These are phyloP conservation scores for Megalops cyprinoides DNA, from an alignment of 2,797 vertebrate species.

Conservation along the genomic window DNA sequence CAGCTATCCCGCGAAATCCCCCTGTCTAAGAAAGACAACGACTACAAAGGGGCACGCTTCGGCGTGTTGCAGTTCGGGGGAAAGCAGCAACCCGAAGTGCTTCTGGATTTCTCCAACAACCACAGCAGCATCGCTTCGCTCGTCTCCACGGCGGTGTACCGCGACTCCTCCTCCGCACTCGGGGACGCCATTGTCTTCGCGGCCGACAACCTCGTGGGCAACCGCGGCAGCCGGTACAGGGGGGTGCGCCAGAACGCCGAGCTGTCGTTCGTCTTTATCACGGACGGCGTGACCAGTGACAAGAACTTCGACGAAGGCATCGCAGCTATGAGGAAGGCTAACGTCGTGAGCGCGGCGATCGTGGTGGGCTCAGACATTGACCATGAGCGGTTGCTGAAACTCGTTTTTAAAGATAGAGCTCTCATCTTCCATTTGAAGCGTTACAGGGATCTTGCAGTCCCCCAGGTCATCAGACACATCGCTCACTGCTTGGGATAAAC, in stretches of 20 bases:
- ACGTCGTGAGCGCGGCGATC: constrained; percentile 41
- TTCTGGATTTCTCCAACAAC: constrained; percentile 45
- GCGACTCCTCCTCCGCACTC: constrained; percentile 44
- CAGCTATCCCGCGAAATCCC: constrained; percentile 41
- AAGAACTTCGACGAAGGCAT: constrained; percentile 36
- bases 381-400: constrained; percentile 32
- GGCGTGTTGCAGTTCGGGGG: constrained; percentile 43
- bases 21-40: constrained; percentile 40
- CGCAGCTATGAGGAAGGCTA: constrained; percentile 37
- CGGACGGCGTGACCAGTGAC: constrained; percentile 44
- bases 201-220: constrained; percentile 36
- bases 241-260: constrained; percentile 40
- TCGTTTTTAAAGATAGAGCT: constrained; percentile 34
- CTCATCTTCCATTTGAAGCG: constrained; percentile 39
- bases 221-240: constrained; percentile 9
- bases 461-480: constrained; percentile 41
- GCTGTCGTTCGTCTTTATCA: constrained; percentile 50
- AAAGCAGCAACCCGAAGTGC: constrained; percentile 43
- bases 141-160: constrained; percentile 37
- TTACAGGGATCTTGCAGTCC: constrained; percentile 37
- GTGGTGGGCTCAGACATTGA: constrained; percentile 42
- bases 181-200: constrained; percentile 45
- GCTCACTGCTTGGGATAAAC: constrained; percentile 44
- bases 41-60: constrained; percentile 45
- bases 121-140: constrained; percentile 30